Conservation (phyloP, 2,888 invertebrate species). For the Hanleya hanleyi region DNA sequence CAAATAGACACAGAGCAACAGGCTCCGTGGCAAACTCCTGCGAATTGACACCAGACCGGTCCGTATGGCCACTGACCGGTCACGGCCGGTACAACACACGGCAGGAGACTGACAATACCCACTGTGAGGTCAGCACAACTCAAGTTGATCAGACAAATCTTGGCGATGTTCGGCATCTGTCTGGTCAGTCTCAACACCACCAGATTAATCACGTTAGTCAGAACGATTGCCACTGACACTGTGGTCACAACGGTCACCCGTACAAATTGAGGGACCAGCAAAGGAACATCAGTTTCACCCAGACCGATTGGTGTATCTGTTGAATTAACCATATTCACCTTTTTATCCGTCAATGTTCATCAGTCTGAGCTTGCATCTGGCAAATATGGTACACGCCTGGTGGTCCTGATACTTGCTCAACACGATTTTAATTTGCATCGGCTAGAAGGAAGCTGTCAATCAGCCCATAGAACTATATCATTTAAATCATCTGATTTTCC, state of each 20-base stretch:
- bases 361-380: too few relatives aligned
- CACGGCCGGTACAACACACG: slow-evolving; percentile 36
- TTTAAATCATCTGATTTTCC: too few relatives aligned
- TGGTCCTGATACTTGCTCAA: too few relatives aligned
- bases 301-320: too few relatives aligned
- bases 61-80: slow-evolving; percentile 46
- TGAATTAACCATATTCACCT: too few relatives aligned
- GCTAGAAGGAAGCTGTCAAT: too few relatives aligned
- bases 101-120: slow-evolving; percentile 44
- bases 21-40: slow-evolving; percentile 44
- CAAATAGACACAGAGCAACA: slow-evolving; percentile 51
- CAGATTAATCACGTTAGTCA: slow-evolving; percentile 35
- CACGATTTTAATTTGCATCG: too few relatives aligned
- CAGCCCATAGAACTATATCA: too few relatives aligned
- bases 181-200: slow-evolving; percentile 33
- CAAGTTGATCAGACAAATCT: slow-evolving; percentile 44
- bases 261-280: slow-evolving; percentile 5
- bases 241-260: slow-evolving; percentile 14
- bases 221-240: slow-evolving; percentile 27
- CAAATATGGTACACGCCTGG: too few relatives aligned
- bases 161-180: slow-evolving; percentile 42
- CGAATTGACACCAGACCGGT: slow-evolving; percentile 44
- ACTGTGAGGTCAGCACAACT: slow-evolving; percentile 43
- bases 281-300: too few relatives aligned
- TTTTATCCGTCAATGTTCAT: too few relatives aligned